These are phyloP conservation scores for Drosophila limbata DNA, from an alignment of 2,888 invertebrate genomes.

Conservation along the genomic window DNA sequence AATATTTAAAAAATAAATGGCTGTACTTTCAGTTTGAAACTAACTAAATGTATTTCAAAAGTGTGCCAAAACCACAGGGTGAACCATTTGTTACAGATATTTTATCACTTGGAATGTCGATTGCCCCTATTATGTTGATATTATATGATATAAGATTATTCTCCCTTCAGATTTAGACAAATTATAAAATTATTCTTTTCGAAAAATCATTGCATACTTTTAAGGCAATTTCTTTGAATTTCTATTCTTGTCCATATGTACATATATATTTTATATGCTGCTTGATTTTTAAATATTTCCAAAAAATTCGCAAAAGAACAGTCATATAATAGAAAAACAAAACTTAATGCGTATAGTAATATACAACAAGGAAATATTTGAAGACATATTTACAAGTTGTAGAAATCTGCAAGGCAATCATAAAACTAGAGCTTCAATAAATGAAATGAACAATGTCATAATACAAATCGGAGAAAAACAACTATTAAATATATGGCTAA, in stretches of 20 bases:
- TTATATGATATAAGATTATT: conserved; percentile 1
- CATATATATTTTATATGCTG: conserved; percentile 10
- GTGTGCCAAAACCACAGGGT: conserved; percentile 57
- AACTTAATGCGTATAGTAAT: conserved; percentile 33
- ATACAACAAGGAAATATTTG: conserved; percentile 49
- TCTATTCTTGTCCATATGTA: conserved; percentile 12
- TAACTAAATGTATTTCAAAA: conserved; percentile 41
- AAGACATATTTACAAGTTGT: conserved; percentile 79
- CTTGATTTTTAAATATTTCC: conserved; percentile 8
- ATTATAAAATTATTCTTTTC: neutral
- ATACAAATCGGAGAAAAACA: conserved; percentile 72
- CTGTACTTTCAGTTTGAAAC: conserved; percentile 62
- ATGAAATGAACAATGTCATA: conserved; percentile 60
- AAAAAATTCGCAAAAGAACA: conserved; percentile 31
- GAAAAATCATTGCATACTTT: conserved; percentile 64
- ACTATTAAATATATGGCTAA: conserved; percentile 75
- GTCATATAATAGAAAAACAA: conserved; percentile 48
- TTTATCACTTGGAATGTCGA: conserved; percentile 19
- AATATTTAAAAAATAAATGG: conserved; percentile 43
- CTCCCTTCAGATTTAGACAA: conserved; percentile 5
- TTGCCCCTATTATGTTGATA: conserved; percentile 14
- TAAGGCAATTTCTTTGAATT: conserved; percentile 23
- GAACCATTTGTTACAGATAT: conserved; percentile 21
- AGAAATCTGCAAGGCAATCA: conserved; percentile 85
- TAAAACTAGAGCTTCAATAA: conserved; percentile 85